These are phyloP conservation scores for Corvus moneduloides DNA, from an alignment of 2,113 vertebrate species.

Conservation along the genomic window DNA sequence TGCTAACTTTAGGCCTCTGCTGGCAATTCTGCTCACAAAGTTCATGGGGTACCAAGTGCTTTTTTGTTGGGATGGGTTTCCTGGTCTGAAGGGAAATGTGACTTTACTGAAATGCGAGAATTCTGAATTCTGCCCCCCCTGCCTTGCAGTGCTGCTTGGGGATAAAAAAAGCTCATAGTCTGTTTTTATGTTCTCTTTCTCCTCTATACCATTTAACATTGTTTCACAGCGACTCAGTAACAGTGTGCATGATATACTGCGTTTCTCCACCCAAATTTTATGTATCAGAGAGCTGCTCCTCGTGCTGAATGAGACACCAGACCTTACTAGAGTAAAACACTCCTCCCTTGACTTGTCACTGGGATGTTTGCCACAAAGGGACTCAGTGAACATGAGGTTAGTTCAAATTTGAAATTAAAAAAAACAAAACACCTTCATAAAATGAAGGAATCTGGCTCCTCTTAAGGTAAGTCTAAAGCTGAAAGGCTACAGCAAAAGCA, in stretches of 20 bases:
- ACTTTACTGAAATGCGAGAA: background rate
- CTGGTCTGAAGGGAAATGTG: background rate
- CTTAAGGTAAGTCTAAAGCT: background rate
- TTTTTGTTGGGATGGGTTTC: background rate
- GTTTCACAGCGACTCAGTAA: background rate
- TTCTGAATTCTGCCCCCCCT: background rate
- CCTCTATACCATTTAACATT: background rate
- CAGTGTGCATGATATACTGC: background rate
- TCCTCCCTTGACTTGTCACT: background rate
- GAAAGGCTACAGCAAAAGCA: background rate
- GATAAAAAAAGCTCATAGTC: background rate
- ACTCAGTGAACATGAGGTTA: background rate
- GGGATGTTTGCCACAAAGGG: background rate
- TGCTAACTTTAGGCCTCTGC: background rate
- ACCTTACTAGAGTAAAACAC: background rate
- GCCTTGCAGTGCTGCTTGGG: background rate
- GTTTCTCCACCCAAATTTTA: background rate
- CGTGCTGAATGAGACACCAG: background rate
- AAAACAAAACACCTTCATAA: background rate
- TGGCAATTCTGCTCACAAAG: background rate
- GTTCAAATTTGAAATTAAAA: background rate
- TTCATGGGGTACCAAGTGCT: accelerated
- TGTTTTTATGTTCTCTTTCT: background rate
- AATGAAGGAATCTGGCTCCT: background rate
- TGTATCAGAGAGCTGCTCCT: background rate